These are phyloP conservation scores for Axis porcinus DNA, from an alignment of 2,113 vertebrate genomes.

Conservation along the genomic window DNA sequence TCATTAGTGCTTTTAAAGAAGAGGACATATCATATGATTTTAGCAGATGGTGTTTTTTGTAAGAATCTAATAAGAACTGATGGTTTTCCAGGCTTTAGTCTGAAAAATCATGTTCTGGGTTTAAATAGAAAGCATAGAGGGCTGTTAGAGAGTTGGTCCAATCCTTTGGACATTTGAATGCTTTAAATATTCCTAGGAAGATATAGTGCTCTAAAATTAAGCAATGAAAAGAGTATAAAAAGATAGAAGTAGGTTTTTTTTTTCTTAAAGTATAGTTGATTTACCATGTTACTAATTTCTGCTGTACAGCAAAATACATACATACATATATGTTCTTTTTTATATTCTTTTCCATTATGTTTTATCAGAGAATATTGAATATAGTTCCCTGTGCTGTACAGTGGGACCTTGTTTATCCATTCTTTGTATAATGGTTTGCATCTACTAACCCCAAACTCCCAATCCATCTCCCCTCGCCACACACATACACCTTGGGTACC, in stretches of 20 bases:
- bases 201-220: neutral
- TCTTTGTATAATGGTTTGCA: neutral
- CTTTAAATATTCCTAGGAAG: neutral
- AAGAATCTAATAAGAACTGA: neutral
- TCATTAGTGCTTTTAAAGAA: neutral
- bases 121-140: neutral
- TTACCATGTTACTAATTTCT: neutral
- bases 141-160: neutral
- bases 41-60: neutral
- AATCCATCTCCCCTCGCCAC: neutral
- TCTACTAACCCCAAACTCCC: neutral
- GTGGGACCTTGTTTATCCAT: neutral
- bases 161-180: neutral
- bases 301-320: neutral
- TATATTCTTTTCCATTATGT: neutral
- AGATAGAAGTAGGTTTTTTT: neutral
- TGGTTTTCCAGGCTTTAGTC: neutral
- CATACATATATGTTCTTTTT: neutral
- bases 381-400: neutral
- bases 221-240: neutral
- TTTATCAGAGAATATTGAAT: neutral
- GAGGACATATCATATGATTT: neutral
- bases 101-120: neutral
- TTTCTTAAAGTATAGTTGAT: neutral
- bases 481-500: neutral